Evolutionary conservation across 2,888 invertebrate species (phyloP).

Genomic region (Eilema sororculum): DNA sequence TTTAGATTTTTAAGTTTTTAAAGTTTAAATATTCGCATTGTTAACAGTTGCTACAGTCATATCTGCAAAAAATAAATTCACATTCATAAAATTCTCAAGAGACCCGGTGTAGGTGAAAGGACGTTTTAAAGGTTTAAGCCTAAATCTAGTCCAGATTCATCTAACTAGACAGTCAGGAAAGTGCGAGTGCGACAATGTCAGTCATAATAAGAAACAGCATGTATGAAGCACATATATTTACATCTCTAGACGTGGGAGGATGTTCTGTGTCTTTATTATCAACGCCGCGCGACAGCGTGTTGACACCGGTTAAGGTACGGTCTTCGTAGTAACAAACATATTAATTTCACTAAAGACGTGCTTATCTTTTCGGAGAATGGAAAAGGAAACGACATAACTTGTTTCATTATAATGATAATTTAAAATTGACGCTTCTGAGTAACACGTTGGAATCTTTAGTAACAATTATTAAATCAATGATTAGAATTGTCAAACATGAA

Average conservation of each 20-base stretch:
- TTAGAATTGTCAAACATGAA: too few species aligned
- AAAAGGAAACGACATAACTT: too few species aligned
- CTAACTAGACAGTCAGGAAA: constrained; percentile 26
- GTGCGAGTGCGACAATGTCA: constrained; percentile 40
- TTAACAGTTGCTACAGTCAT: too few species aligned
- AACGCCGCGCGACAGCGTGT: constrained; percentile 61
- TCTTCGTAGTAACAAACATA: constrained; percentile 21
- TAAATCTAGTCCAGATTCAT: not conserved
- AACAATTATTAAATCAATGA: too few species aligned
- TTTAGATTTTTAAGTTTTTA: too few species aligned
- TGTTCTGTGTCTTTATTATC: constrained; percentile 70
- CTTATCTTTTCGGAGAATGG: too few species aligned
- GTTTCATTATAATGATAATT: too few species aligned
- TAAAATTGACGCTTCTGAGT: too few species aligned
- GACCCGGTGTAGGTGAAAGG: not conserved
- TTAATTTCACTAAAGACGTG: not conserved
- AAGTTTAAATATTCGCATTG: too few species aligned
- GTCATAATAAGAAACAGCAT: constrained; percentile 55
- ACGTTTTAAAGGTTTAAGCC: not conserved
- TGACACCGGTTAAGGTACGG: constrained; percentile 59
- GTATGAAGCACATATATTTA: constrained; percentile 47
- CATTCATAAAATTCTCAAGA: not conserved
- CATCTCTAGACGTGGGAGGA: constrained; percentile 54
- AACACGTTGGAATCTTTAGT: too few species aligned
- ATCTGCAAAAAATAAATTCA: not conserved